Evolutionary conservation across 2,797 vertebrate species (phyloP).

Genomic region (Sternotherus odoratus): DNA sequence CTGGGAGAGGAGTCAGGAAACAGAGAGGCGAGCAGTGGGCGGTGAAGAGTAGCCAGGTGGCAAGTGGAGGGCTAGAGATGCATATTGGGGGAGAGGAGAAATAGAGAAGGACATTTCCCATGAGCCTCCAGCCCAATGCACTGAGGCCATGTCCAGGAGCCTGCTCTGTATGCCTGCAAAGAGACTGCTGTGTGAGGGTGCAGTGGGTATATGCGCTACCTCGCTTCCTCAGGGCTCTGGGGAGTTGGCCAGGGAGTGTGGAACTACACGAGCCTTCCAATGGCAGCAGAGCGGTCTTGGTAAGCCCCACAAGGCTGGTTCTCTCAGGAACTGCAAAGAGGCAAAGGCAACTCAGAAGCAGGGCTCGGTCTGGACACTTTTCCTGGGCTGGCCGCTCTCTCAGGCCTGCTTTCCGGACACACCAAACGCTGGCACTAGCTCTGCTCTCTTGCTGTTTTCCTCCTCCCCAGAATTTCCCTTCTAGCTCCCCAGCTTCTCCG

Average conservation of each 20-base stretch:
- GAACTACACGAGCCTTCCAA: neutral
- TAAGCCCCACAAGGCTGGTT: too few species aligned
- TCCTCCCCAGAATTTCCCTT: neutral
- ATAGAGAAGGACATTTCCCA: neutral
- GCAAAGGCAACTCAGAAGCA: neutral
- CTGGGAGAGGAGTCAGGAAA: neutral
- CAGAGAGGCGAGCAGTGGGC: neutral
- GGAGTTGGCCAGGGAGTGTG: neutral
- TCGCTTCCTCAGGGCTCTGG: neutral
- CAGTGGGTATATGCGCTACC: neutral
- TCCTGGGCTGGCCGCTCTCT: neutral
- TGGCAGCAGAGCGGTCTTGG: neutral
- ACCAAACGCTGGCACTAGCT: neutral
- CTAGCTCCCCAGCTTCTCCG: neutral
- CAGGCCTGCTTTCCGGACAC: neutral
- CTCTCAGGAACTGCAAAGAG: neutral
- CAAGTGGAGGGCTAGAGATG: neutral
- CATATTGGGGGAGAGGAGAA: neutral
- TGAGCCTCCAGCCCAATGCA: neutral
- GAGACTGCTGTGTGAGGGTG: neutral
- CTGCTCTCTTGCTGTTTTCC: neutral
- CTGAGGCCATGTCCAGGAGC: neutral
- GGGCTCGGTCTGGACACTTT: neutral
- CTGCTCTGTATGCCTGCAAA: neutral
- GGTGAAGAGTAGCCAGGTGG: neutral